Base-by-base conservation (phyloP, 2,888 invertebrate genomes). In the Paralinhomoeus sp. region DNA sequence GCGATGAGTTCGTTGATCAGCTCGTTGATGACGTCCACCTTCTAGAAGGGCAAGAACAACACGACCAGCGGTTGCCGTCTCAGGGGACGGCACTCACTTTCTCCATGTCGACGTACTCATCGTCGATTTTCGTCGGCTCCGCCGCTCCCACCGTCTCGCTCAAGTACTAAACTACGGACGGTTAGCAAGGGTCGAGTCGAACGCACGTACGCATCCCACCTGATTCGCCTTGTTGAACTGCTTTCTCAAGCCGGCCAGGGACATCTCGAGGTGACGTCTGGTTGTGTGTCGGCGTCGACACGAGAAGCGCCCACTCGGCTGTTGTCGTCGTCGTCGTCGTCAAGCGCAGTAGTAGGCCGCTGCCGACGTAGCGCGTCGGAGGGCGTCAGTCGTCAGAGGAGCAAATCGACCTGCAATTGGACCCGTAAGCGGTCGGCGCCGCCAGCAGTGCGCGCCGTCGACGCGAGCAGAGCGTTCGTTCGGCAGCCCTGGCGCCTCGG, bases 101-200 rank as follows among this genome's bases (percentile, higher is more conserved):
- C 73, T 97, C 97, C 91, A 99, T 91, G 65, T 93, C 91, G 72
- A 82, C 75, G 67, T 91, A 97, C 62, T 93, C 91, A 68, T 91
- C 77, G 70, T 93, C 93, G 63, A 97, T 74, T 70, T 91, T 91
- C 56, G 97, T 97, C 68, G 93, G 91, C 70, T 97, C 93, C 54
- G 91, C 97, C 65, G 93, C 91, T 52, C 97, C 97, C 78, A 97
- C 91, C 72, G 97, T 93, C 70, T 97, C 97, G 64, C 89, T 91
- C 74, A 99, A 80, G 75, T 89, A 97, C 87, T 89, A 73, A 47
- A 64, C 55, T n/a, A n/a, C n/a, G n/a, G n/a, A n/a, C n/a, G n/a
- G n/a, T n/a, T n/a, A n/a, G n/a, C n/a, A n/a, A n/a, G n/a, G n/a
- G n/a, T n/a, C n/a, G n/a, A n/a, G n/a, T n/a, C n/a, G n/a, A n/a